Evolutionary conservation across 2,888 invertebrate genomes (phyloP).

Genomic region (Hypomecis punctinalis): DNA sequence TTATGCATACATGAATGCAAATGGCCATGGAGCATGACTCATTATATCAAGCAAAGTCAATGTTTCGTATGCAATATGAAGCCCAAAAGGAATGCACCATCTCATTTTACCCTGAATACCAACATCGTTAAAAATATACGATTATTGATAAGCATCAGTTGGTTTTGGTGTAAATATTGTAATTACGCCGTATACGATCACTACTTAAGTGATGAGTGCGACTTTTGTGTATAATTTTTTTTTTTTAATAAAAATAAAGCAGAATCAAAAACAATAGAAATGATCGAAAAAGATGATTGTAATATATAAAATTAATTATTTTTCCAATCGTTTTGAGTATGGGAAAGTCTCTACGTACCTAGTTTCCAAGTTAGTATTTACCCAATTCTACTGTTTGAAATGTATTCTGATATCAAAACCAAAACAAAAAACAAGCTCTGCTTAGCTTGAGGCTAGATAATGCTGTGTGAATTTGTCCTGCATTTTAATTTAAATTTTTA

Average conservation of each 20-base stretch:
- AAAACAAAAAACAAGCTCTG: slow-evolving; percentile 7
- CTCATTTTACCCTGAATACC: slow-evolving; percentile 10
- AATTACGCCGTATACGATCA: slow-evolving; percentile 7
- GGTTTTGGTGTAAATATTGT: slow-evolving; percentile 7
- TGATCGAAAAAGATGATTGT: slow-evolving; percentile 7
- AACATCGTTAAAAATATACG: slow-evolving; percentile 6
- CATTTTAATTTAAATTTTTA: slow-evolving; percentile 5
- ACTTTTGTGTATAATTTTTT: slow-evolving; percentile 3
- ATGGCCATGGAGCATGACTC: slow-evolving; percentile 7
- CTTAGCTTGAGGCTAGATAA: slow-evolving; percentile 4
- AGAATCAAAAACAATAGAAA: slow-evolving; percentile 5
- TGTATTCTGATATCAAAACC: slow-evolving; percentile 7
- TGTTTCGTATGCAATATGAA: slow-evolving; percentile 13
- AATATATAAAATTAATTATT: slow-evolving; percentile 5
- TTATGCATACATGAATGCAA: slow-evolving; percentile 7
- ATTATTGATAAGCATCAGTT: slow-evolving; percentile 7
- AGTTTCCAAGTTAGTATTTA: slow-evolving; percentile 6
- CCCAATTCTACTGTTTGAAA: slow-evolving; percentile 6
- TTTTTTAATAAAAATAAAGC: slow-evolving; percentile 7
- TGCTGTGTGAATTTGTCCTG: slow-evolving; percentile 7
- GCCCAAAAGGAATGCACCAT: slow-evolving; percentile 9
- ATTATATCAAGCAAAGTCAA: slow-evolving; percentile 8
- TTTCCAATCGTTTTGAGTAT: slow-evolving; percentile 6
- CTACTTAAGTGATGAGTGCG: slow-evolving; percentile 7
- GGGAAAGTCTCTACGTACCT: slow-evolving; percentile 6